Percentiles rank a stretch among this genome's conserved stretches.
Evolutionary conservation across 2,888 invertebrate genomes (phyloP).

Genomic region (Rhogogaster chlorosoma): DNA sequence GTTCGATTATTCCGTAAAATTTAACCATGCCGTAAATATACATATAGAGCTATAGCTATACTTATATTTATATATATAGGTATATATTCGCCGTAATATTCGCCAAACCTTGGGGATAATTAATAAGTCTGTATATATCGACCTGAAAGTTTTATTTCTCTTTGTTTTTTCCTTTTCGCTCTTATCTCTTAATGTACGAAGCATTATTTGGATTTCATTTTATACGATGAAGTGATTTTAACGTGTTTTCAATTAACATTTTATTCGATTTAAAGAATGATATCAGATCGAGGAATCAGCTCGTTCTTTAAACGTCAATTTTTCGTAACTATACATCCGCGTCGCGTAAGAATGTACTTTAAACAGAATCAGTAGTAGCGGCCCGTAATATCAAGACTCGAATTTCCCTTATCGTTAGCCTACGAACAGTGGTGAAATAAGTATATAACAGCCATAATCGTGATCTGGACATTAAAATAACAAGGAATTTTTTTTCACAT

Average conservation of each 20-base stretch:
- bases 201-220: not conserved
- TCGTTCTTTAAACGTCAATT: not conserved
- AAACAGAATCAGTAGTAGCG: not conserved
- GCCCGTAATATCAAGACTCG: not conserved
- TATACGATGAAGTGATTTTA: not conserved
- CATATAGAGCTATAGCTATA: not conserved
- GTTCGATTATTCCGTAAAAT: not conserved
- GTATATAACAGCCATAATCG: not conserved
- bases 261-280: not conserved
- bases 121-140: not conserved
- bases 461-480: not conserved
- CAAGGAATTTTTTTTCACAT: not conserved
- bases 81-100: not conserved
- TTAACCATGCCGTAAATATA: not conserved
- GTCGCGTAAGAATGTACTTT: not conserved
- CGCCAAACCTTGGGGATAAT: not conserved
- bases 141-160: not conserved
- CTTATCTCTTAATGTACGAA: not conserved
- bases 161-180: not conserved
- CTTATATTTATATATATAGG: too few relatives aligned
- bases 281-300: not conserved
- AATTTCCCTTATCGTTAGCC: conserved; percentile 12
- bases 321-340: not conserved
- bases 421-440: not conserved
- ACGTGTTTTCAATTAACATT: not conserved